phyloP scores from a whole-genome alignment of 2,888 invertebrate species.

The Stegana nigrithorax region DNA sequence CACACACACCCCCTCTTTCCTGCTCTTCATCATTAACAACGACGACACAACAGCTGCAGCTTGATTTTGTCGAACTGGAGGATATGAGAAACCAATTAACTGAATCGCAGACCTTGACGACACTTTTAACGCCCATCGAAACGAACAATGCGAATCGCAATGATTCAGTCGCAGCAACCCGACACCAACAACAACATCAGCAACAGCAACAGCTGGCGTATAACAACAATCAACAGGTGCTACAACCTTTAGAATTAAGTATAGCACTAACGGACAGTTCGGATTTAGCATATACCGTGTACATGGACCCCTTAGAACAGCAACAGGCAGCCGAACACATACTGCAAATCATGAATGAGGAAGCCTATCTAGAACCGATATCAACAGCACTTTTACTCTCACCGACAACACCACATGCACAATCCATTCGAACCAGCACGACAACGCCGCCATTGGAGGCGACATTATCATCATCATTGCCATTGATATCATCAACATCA shows the following conservation, averaged over 20 bases:
- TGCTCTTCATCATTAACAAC: conserved; percentile 28
- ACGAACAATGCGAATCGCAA: conserved; percentile 15
- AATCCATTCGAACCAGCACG: too few relatives aligned
- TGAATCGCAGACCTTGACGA: conserved; percentile 36
- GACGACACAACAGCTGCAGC: conserved; percentile 37
- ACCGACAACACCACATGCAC: conserved; percentile 27
- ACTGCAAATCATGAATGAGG: conserved; percentile 24
- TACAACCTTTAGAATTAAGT: conserved; percentile 60
- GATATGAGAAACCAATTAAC: conserved; percentile 21
- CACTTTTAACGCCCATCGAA: conserved; percentile 40
- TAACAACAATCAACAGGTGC: conserved; percentile 63
- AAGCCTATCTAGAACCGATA: conserved; percentile 36
- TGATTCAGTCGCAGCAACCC: conserved; percentile 16
- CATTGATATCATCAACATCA: conserved; percentile 16
- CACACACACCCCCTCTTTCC: conserved; percentile 49
- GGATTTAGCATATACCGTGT: conserved; percentile 44
- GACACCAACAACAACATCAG: conserved; percentile 20
- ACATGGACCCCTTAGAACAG: conserved; percentile 23
- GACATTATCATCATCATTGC: conserved; percentile 9
- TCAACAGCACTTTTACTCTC: conserved; percentile 40
- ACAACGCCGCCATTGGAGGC: conserved; percentile 17
- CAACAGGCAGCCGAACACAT: conserved; percentile 25
- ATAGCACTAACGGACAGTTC: conserved; percentile 50
- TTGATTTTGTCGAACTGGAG: conserved; percentile 42
- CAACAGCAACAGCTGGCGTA: conserved; percentile 34